Evolutionary conservation across 2,113 vertebrate genomes (phyloP).

Genomic region (Mormoops blainvillei): DNA sequence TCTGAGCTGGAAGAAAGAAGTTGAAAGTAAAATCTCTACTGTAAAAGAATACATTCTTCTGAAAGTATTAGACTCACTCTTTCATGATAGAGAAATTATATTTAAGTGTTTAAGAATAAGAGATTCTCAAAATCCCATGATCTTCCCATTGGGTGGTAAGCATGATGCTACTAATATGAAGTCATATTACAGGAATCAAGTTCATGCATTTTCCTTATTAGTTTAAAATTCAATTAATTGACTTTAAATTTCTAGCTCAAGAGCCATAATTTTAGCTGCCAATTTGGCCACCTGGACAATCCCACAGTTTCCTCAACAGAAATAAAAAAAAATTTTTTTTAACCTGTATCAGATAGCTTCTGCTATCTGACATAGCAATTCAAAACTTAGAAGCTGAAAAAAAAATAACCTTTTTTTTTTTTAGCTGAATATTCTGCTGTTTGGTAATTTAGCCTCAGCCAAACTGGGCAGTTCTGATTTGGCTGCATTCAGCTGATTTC

Average conservation of each 20-base stretch:
- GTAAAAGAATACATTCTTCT: background rate
- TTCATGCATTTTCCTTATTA: background rate
- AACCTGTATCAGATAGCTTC: background rate
- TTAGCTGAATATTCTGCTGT: background rate
- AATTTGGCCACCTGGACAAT: background rate
- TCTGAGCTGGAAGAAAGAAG: background rate
- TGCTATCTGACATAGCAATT: background rate
- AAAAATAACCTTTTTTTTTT: background rate
- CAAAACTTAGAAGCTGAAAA: background rate
- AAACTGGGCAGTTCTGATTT: background rate
- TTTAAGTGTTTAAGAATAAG: background rate
- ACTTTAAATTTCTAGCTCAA: background rate
- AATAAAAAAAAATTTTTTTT: background rate
- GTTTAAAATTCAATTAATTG: background rate
- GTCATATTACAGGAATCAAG: background rate
- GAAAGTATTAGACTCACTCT: background rate
- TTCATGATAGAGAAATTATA: background rate
- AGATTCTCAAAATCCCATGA: background rate
- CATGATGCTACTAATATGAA: background rate
- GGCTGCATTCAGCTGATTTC: background rate
- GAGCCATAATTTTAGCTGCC: background rate
- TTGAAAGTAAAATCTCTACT: background rate
- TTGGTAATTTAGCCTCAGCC: background rate
- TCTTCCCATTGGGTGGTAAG: background rate
- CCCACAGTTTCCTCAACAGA: background rate